Conservation (phyloP, 2,113 vertebrate species). For the Baryphthengus martii region DNA sequence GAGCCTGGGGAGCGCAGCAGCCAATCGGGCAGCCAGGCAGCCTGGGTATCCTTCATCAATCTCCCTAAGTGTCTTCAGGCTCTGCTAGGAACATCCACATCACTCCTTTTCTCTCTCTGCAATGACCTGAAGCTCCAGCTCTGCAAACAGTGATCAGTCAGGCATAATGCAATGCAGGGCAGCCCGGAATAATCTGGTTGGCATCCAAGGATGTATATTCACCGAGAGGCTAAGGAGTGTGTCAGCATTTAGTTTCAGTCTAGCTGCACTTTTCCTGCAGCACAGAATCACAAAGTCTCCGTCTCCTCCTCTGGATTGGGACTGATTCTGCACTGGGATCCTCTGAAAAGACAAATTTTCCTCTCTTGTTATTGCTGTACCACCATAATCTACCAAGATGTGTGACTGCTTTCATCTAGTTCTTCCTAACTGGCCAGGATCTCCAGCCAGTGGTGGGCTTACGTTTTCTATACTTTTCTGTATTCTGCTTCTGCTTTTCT, state of each 20-base stretch:
- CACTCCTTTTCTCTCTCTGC: slow-evolving; percentile 54
- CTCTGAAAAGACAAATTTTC: slow-evolving; percentile 58
- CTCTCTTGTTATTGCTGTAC: slow-evolving; percentile 41
- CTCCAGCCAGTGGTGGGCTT: slow-evolving; percentile 92
- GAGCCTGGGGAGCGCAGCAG: neutral
- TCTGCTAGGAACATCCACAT: slow-evolving; percentile 48
- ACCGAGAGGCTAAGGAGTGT: slow-evolving; percentile 68
- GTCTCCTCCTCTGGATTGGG: slow-evolving; percentile 50
- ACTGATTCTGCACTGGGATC: slow-evolving; percentile 57
- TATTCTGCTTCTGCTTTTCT: slow-evolving; percentile 66
- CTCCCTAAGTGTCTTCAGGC: slow-evolving; percentile 10
- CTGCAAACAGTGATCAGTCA: slow-evolving; percentile 72
- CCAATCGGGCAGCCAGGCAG: slow-evolving; percentile 61
- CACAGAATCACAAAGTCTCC: slow-evolving; percentile 60
- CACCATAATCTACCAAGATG: slow-evolving; percentile 80
- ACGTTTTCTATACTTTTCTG: slow-evolving; percentile 71
- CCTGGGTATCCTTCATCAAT: slow-evolving; percentile 34
- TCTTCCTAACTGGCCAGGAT: slow-evolving; percentile 95
- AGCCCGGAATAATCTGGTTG: slow-evolving; percentile 77
- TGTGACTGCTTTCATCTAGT: slow-evolving; percentile 98
- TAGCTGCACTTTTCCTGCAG: slow-evolving; percentile 68
- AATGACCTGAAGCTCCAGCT: slow-evolving; percentile 74
- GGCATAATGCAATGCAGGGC: slow-evolving; percentile 70
- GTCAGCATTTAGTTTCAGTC: slow-evolving; percentile 74
- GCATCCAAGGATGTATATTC: slow-evolving; percentile 77